phyloP scores from a whole-genome alignment of 2,113 vertebrate genomes.

The Diphyllodes magnificus region DNA sequence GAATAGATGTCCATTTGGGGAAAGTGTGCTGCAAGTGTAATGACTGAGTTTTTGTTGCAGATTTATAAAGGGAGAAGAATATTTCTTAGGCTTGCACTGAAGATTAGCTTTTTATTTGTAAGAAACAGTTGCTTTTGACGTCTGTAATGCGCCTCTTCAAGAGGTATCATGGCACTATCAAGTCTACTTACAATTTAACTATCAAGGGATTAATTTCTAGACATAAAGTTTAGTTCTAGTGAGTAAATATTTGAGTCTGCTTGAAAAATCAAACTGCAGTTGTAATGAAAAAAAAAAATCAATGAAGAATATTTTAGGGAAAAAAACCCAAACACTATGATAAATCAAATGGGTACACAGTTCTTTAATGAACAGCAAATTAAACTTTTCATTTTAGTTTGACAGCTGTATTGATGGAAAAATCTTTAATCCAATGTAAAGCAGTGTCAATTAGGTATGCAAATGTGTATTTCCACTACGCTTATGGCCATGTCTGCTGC shows the following conservation, averaged over 20 bases:
- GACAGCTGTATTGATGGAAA: neutral
- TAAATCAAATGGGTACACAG: neutral
- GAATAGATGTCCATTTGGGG: neutral
- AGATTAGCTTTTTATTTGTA: neutral
- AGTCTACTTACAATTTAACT: neutral
- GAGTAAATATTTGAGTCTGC: neutral
- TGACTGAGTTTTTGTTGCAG: neutral
- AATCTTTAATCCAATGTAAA: neutral
- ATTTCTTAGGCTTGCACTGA: neutral
- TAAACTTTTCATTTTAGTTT: neutral
- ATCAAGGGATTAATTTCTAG: slow-evolving; percentile 12
- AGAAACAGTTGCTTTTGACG: neutral
- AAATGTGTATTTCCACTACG: neutral
- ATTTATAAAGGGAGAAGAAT: neutral
- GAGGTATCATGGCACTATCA: neutral
- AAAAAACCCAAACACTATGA: neutral
- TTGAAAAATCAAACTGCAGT: neutral
- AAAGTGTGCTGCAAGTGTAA: neutral
- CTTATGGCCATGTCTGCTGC: neutral
- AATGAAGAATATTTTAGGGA: neutral
- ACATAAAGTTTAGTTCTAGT: neutral
- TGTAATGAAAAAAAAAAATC: neutral
- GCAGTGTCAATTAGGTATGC: neutral
- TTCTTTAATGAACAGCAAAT: neutral
- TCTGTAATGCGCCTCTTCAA: neutral